Evolutionary conservation across 2,888 invertebrate species (phyloP).

Genomic region (Cartodere bifasciata): DNA sequence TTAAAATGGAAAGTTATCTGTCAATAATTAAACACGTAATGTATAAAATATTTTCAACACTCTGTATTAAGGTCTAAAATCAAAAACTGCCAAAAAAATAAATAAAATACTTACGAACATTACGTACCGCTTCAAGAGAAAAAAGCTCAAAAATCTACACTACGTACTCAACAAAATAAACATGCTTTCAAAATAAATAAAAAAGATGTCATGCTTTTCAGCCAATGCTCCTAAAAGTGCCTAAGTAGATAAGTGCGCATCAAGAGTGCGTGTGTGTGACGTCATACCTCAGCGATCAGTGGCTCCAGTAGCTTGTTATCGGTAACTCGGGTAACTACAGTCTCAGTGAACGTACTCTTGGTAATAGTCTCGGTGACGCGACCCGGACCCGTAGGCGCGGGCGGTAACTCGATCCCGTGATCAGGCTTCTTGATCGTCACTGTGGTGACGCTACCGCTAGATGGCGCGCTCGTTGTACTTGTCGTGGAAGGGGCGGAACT

Average conservation of each 20-base stretch:
- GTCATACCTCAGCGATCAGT: slow-evolving; percentile 77
- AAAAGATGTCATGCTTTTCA: no score
- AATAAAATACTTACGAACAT: no score
- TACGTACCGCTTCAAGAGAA: no score
- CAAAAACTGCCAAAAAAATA: neutral
- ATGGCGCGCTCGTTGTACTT: slow-evolving; percentile 28
- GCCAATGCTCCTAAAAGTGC: no score
- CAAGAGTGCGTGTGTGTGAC: slow-evolving; percentile 17
- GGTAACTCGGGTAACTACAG: slow-evolving; percentile 85
- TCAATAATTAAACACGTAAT: no score
- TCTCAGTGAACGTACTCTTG: slow-evolving; percentile 91
- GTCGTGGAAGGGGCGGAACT: slow-evolving; percentile 19
- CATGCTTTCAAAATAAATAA: no score
- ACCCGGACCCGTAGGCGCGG: slow-evolving; percentile 72
- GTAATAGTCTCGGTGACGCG: slow-evolving; percentile 89
- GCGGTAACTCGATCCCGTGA: slow-evolving; percentile 56
- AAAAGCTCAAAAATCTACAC: no score
- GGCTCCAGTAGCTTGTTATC: slow-evolving; percentile 81
- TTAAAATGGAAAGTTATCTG: no score
- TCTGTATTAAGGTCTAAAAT: neutral
- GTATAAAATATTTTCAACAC: no score
- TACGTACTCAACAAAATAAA: no score
- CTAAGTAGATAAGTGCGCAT: no score
- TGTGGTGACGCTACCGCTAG: slow-evolving; percentile 42
- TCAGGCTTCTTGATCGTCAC: slow-evolving; percentile 73